These are phyloP conservation scores for Athalia cordata DNA, from an alignment of 2,888 invertebrate genomes.

Conservation along the genomic window DNA sequence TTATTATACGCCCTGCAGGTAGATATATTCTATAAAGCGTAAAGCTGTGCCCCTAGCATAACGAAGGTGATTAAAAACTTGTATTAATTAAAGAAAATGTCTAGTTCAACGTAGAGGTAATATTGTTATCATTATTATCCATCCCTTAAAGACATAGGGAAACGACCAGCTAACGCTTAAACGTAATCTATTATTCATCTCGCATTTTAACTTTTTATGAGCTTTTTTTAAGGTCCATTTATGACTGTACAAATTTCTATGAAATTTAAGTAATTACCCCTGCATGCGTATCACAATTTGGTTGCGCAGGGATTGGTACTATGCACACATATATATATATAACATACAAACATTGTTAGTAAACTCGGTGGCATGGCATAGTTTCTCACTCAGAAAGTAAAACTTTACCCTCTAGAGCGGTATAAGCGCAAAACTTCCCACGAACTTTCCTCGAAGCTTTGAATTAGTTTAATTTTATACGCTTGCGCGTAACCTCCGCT, in stretches of 20 bases:
- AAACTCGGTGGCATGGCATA: background rate
- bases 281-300: too few species aligned
- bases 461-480: constrained; percentile 31
- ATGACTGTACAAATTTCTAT: background rate
- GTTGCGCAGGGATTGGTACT: too few species aligned
- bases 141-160: too few species aligned
- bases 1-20: background rate
- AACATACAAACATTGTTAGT: background rate
- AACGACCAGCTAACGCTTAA: too few species aligned
- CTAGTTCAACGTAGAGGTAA: background rate
- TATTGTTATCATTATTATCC: constrained; percentile 22
- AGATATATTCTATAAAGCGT: background rate
- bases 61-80: constrained; percentile 33
- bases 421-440: constrained; percentile 33
- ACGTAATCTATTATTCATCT: too few species aligned
- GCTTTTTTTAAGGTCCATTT: background rate
- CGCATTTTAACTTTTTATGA: background rate
- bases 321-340: background rate
- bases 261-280: background rate
- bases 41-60: constrained; percentile 7
- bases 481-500: constrained; percentile 2
- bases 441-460: constrained; percentile 34
- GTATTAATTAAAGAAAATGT: background rate
- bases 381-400: constrained; percentile 20
- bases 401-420: constrained; percentile 2